These are phyloP conservation scores for Todus mexicanus DNA, from an alignment of 2,797 vertebrate genomes.

Conservation along the genomic window DNA sequence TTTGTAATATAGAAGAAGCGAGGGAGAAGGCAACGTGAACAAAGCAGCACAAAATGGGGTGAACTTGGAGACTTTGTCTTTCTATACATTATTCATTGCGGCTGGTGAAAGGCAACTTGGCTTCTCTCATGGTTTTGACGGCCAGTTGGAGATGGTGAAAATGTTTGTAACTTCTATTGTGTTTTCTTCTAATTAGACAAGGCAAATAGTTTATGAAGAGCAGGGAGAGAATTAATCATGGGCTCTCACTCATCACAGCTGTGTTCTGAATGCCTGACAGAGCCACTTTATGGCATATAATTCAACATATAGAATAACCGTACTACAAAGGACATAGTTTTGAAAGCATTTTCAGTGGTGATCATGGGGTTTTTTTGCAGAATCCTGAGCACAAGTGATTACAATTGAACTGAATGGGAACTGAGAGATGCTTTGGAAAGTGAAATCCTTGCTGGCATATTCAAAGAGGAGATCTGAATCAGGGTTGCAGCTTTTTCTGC, in stretches of 20 bases:
- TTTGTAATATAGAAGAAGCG: not conserved
- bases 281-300: conserved; percentile 57
- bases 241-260: conserved; percentile 50
- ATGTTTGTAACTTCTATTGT: conserved; percentile 73
- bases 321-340: conserved; percentile 38
- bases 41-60: not conserved
- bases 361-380: not conserved
- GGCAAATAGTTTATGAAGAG: conserved; percentile 60
- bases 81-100: conserved; percentile 60
- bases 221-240: conserved; percentile 62
- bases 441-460: conserved; percentile 62
- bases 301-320: conserved; percentile 63
- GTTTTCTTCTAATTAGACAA: conserved; percentile 52
- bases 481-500: conserved; percentile 66
- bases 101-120: conserved; percentile 49
- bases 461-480: conserved; percentile 63
- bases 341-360: not conserved
- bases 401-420: conserved; percentile 46
- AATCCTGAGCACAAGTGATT: conserved; percentile 35
- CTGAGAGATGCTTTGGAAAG: conserved; percentile 36
- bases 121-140: conserved; percentile 33
- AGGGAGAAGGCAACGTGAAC: not conserved
- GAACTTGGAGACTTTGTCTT: conserved; percentile 38
- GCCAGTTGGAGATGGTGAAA: conserved; percentile 57
- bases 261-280: conserved; percentile 57